Evolutionary conservation across 23 tunicate species (phyloP).

Genomic region (Phallusia fumigata): DNA sequence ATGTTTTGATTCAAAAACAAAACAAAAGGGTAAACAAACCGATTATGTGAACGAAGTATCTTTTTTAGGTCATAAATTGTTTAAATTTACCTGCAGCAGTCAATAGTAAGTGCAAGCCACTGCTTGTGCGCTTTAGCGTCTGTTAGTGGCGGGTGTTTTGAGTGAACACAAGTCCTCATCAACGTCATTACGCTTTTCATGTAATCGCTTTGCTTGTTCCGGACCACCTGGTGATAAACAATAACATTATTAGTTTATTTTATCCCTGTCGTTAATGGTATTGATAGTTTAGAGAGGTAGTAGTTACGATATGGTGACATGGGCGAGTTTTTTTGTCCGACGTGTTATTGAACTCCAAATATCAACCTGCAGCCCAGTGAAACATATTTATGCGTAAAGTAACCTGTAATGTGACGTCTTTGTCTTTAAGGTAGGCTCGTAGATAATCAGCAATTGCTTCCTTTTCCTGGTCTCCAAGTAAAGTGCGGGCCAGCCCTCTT

Average conservation of each 20-base stretch:
- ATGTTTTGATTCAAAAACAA: neutral
- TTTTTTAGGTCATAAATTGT: neutral
- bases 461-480: conserved; percentile 46
- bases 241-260: neutral
- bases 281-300: neutral
- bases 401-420: conserved; percentile 66
- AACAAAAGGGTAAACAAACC: neutral
- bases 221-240: conserved; percentile 28
- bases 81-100: conserved; percentile 76
- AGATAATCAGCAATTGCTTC: conserved; percentile 80
- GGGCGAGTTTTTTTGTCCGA: too few species aligned
- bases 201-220: conserved; percentile 47
- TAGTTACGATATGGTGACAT: too few species aligned
- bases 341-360: too few species aligned
- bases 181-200: conserved; percentile 27
- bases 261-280: neutral
- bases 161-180: conserved; percentile 57
- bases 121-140: conserved; percentile 54
- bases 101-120: conserved; percentile 75
- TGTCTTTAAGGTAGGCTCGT: conserved; percentile 77
- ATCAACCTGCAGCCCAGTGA: too few species aligned
- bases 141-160: conserved; percentile 39
- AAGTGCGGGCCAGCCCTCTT: conserved; percentile 67
- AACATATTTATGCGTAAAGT: too few species aligned
- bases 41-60: too few species aligned